Evolutionary conservation across 1,140 invertebrate species (phyloP), one percentile per base, ranked within the genome.

Genomic region (Drosophila lacertosa): DNA sequence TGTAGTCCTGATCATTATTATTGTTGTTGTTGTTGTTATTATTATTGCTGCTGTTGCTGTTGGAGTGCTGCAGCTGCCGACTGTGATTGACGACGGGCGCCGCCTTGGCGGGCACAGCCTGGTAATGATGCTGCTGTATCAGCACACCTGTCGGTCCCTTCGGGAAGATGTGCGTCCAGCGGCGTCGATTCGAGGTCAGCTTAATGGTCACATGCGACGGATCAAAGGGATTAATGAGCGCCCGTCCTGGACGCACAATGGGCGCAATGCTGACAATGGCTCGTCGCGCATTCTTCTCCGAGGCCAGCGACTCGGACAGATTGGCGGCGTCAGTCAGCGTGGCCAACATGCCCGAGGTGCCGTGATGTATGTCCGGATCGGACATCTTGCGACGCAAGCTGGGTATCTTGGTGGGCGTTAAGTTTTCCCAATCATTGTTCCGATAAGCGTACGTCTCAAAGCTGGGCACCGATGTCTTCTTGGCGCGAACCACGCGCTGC

Each of bases 131-230:
- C 90, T 98, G 97, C 84, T 98, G 97, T 78, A 98, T 98, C 13
- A 98, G 92, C 22, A 97, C 95, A 1, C 97, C 97, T 0, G 95
- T 96, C 18, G 97, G 97, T 48, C 96, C 96, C 95, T 98, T 97
- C 3, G 99, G 98, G 92, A 99, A 99, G 65, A 99, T 99, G 91
- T 99, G 98, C 4, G 98, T 99, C 99, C 99, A 99, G 51, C 99
- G 93, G 45, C 98, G 93, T 47, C 99, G 93, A 92, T 99, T 99
- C 45, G 98, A 99, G 0, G 98, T 99, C 44, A 99, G 92, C 91
- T 99, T 99, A 53, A 99, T 98, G 29, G 97, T 98, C 57, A 99
- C 97, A 89, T 98, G 97, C 0, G 97, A 98, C 0, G 98, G 98
- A 91, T 99, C 97, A 92, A 99, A 99, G 0, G 99, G 99, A 93